Percentiles rank a stretch among this genome's conserved stretches.
Conservation (phyloP, 2,888 invertebrate species). For the Lepidocyrtoides sp. region DNA sequence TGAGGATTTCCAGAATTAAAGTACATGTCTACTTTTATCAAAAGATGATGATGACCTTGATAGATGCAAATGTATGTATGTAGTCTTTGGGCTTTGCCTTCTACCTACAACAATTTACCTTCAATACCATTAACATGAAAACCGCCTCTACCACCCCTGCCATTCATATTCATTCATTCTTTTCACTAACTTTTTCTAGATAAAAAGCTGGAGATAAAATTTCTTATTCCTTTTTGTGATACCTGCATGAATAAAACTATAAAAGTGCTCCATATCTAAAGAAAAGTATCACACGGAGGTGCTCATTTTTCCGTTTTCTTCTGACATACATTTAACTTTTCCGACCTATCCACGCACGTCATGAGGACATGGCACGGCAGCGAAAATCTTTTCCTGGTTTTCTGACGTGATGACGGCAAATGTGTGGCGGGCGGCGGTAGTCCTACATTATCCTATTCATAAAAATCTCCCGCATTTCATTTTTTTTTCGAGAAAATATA, state of each 20-base stretch:
- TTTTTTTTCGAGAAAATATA: not conserved
- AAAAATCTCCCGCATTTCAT: not conserved
- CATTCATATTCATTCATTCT: constrained; percentile 41
- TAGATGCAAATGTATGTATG: constrained; percentile 22
- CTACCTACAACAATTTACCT: no score
- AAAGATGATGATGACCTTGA: constrained; percentile 51
- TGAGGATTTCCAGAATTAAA: not conserved
- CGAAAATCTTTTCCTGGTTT: not conserved
- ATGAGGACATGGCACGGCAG: no score
- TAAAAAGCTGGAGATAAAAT: not conserved
- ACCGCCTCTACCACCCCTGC: not conserved
- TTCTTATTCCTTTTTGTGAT: not conserved
- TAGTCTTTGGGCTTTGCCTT: no score
- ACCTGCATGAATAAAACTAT: not conserved
- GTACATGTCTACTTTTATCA: not conserved
- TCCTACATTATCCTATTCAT: constrained; percentile 15
- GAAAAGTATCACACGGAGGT: not conserved
- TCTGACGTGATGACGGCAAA: not conserved
- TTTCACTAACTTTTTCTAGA: constrained; percentile 17
- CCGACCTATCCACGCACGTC: not conserved
- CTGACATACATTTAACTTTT: not conserved
- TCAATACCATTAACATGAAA: not conserved
- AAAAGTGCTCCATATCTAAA: not conserved
- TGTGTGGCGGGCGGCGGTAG: not conserved
- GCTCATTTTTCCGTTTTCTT: not conserved